These are phyloP conservation scores for Montipora capitata DNA, from an alignment of 92 coral and sea anemone genomes.

Conservation along the genomic window DNA sequence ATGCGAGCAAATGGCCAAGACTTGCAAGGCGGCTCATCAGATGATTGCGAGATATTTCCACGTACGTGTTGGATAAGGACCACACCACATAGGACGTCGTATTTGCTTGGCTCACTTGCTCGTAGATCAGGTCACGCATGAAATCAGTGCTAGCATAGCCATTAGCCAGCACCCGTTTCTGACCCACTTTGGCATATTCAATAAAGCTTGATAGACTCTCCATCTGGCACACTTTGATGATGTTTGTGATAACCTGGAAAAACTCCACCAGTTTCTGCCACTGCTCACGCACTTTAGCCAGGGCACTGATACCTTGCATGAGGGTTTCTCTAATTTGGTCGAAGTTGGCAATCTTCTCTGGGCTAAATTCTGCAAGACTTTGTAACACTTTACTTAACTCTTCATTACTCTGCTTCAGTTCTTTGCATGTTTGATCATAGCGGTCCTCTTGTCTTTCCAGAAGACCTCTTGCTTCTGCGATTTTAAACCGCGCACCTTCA, in stretches of 20 bases:
- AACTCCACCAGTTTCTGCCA: constrained; percentile 59
- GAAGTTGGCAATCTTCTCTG: constrained; percentile 41
- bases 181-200: constrained; percentile 40
- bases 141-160: constrained; percentile 30
- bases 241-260: constrained; percentile 42
- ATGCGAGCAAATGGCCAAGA: constrained; percentile 35
- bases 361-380: constrained; percentile 39
- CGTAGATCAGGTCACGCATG: constrained; percentile 54
- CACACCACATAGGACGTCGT: constrained; percentile 37
- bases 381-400: constrained; percentile 18
- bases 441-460: constrained; percentile 43
- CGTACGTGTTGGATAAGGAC: constrained; percentile 42
- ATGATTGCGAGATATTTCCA: constrained; percentile 45
- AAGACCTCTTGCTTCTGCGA: constrained; percentile 25
- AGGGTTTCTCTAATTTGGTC: constrained; percentile 38
- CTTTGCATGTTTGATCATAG: constrained; percentile 21
- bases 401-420: constrained; percentile 29
- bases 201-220: constrained; percentile 35
- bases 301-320: constrained; percentile 26
- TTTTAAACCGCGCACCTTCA: constrained; percentile 29
- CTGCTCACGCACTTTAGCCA: constrained; percentile 37
- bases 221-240: constrained; percentile 33
- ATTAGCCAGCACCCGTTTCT: constrained; percentile 11
- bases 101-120: constrained; percentile 52
- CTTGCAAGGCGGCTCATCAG: constrained; percentile 49